Percentiles rank a stretch among this genome's conserved stretches.
phyloP scores from a whole-genome alignment of 2,113 vertebrate species.

The Oenanthe oenanthe region DNA sequence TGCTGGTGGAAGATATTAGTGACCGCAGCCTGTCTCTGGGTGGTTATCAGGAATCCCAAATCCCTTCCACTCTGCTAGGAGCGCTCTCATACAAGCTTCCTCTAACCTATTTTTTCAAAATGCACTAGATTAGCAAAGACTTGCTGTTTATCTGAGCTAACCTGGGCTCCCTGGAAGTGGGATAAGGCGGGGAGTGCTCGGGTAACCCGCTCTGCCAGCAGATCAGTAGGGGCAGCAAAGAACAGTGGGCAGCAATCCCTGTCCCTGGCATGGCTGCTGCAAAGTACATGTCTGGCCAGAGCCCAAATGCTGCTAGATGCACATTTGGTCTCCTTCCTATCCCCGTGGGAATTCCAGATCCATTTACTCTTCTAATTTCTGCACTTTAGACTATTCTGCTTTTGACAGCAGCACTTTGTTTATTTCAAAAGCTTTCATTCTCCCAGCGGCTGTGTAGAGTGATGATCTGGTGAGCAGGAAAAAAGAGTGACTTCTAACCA shows the following conservation, averaged over 20 bases:
- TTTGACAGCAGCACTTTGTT: constrained; percentile 55
- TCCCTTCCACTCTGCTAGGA: not conserved
- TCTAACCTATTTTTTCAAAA: not conserved
- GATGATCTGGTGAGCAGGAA: constrained; percentile 23
- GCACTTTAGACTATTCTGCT: constrained; percentile 28
- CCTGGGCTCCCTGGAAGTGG: not conserved
- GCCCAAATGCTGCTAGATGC: not conserved
- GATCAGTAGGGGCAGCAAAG: constrained; percentile 36
- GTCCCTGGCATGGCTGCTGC: not conserved
- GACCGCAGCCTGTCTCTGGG: constrained; percentile 17
- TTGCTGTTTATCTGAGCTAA: constrained; percentile 22
- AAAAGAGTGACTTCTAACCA: not conserved
- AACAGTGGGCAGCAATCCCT: not conserved
- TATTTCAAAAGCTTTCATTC: constrained; percentile 50
- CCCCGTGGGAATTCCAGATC: constrained; percentile 10
- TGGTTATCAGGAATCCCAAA: constrained; percentile 57
- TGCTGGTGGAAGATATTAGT: constrained; percentile 38
- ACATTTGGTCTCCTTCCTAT: not conserved
- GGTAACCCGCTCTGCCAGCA: not conserved
- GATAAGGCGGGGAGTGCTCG: not conserved
- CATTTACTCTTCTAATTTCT: constrained; percentile 52
- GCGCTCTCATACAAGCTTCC: not conserved
- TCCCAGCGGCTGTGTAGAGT: not conserved
- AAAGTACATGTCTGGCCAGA: not conserved
- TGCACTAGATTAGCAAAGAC: not conserved